A percentile compares a stretch with the other conserved stretches of the same genome.
These are phyloP conservation scores for Drosophila virilis DNA, from an alignment of 1,140 invertebrate genomes.

Conservation along the genomic window DNA sequence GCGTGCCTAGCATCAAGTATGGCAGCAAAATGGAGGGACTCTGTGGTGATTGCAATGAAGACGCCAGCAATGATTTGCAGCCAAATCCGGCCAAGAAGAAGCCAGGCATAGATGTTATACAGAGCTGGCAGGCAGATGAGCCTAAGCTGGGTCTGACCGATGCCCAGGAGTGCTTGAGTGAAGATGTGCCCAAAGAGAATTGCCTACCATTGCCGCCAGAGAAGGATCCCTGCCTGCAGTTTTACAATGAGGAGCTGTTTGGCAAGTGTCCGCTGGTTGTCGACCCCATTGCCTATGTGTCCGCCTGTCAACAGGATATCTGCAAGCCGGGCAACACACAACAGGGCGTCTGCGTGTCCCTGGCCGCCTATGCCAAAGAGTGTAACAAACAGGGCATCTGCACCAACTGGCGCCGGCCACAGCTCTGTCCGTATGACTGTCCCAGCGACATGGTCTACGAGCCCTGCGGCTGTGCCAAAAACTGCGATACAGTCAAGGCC, in stretches of 20 bases:
- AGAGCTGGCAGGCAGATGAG: slow-evolving; percentile 87
- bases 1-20: slow-evolving; percentile 90
- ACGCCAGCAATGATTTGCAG: slow-evolving; percentile 87
- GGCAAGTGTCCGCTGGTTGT: slow-evolving; percentile 90
- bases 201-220: slow-evolving; percentile 86
- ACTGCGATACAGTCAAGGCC: slow-evolving; percentile 87
- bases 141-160: slow-evolving; percentile 76
- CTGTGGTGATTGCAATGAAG: slow-evolving; percentile 91
- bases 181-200: slow-evolving; percentile 81
- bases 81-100: slow-evolving; percentile 84
- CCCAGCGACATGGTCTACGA: slow-evolving; percentile 87
- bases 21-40: slow-evolving; percentile 90
- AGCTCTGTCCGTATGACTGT: slow-evolving; percentile 88
- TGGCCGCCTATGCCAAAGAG: slow-evolving; percentile 90
- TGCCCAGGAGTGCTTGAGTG: slow-evolving; percentile 71
- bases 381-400: slow-evolving; percentile 89
- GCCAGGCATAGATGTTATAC: slow-evolving; percentile 85
- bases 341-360: slow-evolving; percentile 86
- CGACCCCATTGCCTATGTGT: slow-evolving; percentile 88
- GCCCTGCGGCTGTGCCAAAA: slow-evolving; percentile 89
- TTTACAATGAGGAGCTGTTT: slow-evolving; percentile 88
- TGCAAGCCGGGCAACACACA: slow-evolving; percentile 86
- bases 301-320: slow-evolving; percentile 88
- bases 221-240: slow-evolving; percentile 87
- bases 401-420: slow-evolving; percentile 88